Evolutionary conservation across 2,888 invertebrate genomes (phyloP).

Genomic region (Strigamia transsilvanica): DNA sequence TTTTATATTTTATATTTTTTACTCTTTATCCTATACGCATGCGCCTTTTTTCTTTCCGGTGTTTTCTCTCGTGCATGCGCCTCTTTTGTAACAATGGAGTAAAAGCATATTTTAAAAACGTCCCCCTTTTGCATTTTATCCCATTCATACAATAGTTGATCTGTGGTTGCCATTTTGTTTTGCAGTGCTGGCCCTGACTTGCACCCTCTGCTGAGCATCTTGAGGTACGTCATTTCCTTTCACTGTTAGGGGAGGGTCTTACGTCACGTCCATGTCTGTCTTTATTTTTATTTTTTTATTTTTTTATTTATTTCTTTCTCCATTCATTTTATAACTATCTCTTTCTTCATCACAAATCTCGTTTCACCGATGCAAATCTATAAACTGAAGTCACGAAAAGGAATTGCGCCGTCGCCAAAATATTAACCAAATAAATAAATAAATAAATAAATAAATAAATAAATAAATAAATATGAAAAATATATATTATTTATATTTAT

Average conservation of each 20-base stretch:
- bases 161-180: constrained; percentile 49
- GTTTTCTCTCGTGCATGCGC: constrained; percentile 23
- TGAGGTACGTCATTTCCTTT: constrained; percentile 49
- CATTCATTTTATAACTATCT: neutral
- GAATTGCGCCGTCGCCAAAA: neutral
- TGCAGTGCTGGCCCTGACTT: constrained; percentile 49
- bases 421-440: neutral
- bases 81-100: constrained; percentile 1
- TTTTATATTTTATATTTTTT: too few relatives aligned
- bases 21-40: constrained; percentile 14
- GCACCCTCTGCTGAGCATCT: constrained; percentile 49
- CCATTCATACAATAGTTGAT: constrained; percentile 46
- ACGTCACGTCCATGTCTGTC: constrained; percentile 23
- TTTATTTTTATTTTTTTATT: neutral
- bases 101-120: neutral
- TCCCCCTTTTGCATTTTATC: constrained; percentile 45
- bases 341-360: neutral
- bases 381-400: neutral
- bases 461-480: neutral
- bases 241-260: constrained; percentile 46
- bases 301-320: neutral
- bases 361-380: constrained; percentile 7
- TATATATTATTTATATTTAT: too few relatives aligned
- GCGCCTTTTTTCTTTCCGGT: constrained; percentile 11
- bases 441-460: neutral